These are phyloP conservation scores for Pipistrellus kuhlii DNA, from an alignment of 2,797 vertebrate species.

Conservation along the genomic window DNA sequence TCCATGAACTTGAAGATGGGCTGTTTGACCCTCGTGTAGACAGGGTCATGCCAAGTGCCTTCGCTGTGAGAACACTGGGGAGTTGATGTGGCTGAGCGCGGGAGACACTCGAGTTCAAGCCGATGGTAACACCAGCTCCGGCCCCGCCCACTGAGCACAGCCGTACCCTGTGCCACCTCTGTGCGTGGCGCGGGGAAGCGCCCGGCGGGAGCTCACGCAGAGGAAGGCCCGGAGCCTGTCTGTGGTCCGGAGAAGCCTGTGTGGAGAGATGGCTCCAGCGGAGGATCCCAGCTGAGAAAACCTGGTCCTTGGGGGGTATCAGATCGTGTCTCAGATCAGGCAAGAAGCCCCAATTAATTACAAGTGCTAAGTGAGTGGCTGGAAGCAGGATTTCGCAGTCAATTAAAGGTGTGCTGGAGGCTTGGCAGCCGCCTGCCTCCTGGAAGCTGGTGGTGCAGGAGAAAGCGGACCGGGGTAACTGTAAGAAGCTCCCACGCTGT, in stretches of 20 bases:
- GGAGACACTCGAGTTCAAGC: not conserved
- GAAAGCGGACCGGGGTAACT: not conserved
- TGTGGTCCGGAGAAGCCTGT: not conserved
- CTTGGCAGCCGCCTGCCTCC: slow-evolving; percentile 60
- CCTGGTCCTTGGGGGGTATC: slow-evolving; percentile 47
- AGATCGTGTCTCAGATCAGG: slow-evolving; percentile 59
- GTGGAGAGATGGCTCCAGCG: not conserved
- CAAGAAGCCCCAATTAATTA: slow-evolving; percentile 78
- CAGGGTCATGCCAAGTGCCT: not conserved
- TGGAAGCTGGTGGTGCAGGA: slow-evolving; percentile 7
- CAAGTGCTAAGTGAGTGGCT: slow-evolving; percentile 74
- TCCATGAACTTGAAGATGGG: not conserved
- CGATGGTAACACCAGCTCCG: not conserved
- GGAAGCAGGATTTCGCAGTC: slow-evolving; percentile 67
- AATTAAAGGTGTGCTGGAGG: slow-evolving; percentile 53
- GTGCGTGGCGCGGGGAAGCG: not conserved
- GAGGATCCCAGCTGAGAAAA: slow-evolving; percentile 61
- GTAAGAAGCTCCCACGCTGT: not conserved
- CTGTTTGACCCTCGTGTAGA: not conserved
- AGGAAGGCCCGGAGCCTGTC: not conserved
- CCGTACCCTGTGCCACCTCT: not conserved
- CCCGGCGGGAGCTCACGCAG: not conserved
- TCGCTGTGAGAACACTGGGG: not conserved
- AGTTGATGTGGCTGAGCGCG: not conserved
- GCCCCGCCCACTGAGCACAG: not conserved